Evolutionary conservation across 2,113 vertebrate species (phyloP), one percentile per base, ranked within the genome.

Genomic region (Upupa epops): DNA sequence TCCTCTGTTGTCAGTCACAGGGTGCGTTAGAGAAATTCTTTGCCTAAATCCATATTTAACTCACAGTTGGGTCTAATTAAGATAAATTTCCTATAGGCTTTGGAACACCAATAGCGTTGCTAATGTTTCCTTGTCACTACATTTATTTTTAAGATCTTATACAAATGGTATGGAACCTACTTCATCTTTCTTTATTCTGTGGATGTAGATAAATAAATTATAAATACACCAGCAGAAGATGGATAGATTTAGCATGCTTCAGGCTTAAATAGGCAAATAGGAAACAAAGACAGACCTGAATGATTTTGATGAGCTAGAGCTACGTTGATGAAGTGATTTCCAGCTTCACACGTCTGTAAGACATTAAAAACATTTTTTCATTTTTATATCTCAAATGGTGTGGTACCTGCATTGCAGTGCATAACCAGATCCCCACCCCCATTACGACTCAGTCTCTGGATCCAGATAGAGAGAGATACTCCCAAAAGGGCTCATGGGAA

Each of bases 311-410:
- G 97, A 65, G 97, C 96, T 92, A 98, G 86, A 17, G 96, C 58
- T 74, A 97, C 96, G 17, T 98, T 98, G 96, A 98, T 98, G 84
- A 97, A 98, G 92, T 98, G 97, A 93, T 98, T 98, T 59, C 98
- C 98, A 96, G 97, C 97, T 97, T 98, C 98, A 96, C 98, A 98
- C 66, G 98, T 92, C 98, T 98, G 96, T 31, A 97, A 97, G 81
- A 96, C 80, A 79, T 96, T 84, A 85, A 92, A 88, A 94, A 72
- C 5, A 6, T 72, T 51, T 91, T 95, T 60, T 92, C 32, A 88
- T 28, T 66, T 4, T 18, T 32, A 36, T 13, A 32, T 5, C 8
- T 79, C 10, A 65, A 45, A 72, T 12, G 5, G 29, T 66, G n/a
- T 3, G 1, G 51, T 63, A 56, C 28, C 16, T 31, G 37, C 3